Evolutionary conservation across 2,113 vertebrate genomes (phyloP), one percentile per base, ranked within the genome.

Genomic region (Scytalopus superciliaris): DNA sequence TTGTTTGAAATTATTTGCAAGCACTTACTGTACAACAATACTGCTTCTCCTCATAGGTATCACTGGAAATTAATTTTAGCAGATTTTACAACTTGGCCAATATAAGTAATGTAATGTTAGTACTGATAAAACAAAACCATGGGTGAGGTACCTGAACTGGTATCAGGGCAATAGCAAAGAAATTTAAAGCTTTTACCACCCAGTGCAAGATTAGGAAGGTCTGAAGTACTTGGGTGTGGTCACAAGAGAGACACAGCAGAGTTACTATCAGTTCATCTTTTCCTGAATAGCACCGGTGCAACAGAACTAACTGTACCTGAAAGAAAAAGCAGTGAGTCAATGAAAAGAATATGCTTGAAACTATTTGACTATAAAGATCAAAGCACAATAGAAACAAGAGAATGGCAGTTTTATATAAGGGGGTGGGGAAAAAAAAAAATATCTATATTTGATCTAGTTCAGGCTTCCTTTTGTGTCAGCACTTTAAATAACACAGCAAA

Each of bases 401-500:
- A 92, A 89, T 0, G 13, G 19, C 84, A 88, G 31, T 70, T 97
- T 73, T 83, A 28, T 28, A 49, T 7, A 23, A 92, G 84, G 40
- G 40, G 40, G 40, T 10, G 40, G 40, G 40, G 40, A 76, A 45
- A 44, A 52, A 76, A 90, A 87, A 63, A 79, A 68, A 40, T 93
- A 94, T 76, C 82, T 78, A 22, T 94, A 96, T 93, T 97, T 97
- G 89, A 95, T 97, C 64, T 87, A 92, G 90, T 80, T 91, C 83
- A 85, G 57, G 56, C 14, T 94, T 96, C 76, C 47, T 91, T 83
- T 95, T 64, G 72, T 79, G 66, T 95, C 95, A 97, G 93, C 94
- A 94, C 77, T 98, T 97, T 79, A 96, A 96, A 95, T 64, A 96
- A 81, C 91, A 93, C n/a, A 85, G 52, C 69, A 91, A 96, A 97